Evolutionary conservation across 2,797 vertebrate genomes (phyloP), one percentile per base, ranked within the genome.

Genomic region (Sebastes steindachneri): DNA sequence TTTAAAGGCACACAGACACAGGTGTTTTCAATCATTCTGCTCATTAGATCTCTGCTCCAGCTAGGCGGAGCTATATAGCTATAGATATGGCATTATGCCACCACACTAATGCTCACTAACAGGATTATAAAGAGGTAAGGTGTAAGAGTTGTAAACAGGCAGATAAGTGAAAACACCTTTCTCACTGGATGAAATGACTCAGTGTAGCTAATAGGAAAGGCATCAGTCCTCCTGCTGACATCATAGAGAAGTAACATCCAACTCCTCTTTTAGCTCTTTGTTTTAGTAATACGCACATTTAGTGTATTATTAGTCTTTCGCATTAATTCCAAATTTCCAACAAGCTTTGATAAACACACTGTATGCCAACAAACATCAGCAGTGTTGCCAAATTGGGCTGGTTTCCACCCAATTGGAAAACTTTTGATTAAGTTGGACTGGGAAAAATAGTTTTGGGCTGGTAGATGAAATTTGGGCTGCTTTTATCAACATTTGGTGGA

Each of bases 141-240:
- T 66, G 58, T 37, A 57, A 57, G 14, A 62, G 10, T 5, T 67
- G 4, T 74, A 75, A 48, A 66, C 2, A 51, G 33, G 31, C 9
- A 69, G 54, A 21, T 25, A 58, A 80, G 41, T 84, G 68, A 63
- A 76, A 84, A 76, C 51, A 80, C 57, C 19, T 26, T 54, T 35
- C 9, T 35, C 21, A 64, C 7, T 17, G 45, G 12, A 21, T 51
- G 26, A 21, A 41, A 57, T 14, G 23, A 15, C 60, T 29, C 3
- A 4, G 41, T 57, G 26, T 9, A 21, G 15, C 41, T 45, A 17
- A 25, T 19, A 11, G 10, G 19, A 48, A 21, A 29, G 35, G 10
- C 23, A 15, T 59, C 35, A 21, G 23, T 45, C 4, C 1, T 21
- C 14, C 7, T 45, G 35, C 2, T 28, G 28, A 21, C 21, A 60